phyloP scores from a whole-genome alignment of 1,140 invertebrate genomes.

The Berghia stephanieae region DNA sequence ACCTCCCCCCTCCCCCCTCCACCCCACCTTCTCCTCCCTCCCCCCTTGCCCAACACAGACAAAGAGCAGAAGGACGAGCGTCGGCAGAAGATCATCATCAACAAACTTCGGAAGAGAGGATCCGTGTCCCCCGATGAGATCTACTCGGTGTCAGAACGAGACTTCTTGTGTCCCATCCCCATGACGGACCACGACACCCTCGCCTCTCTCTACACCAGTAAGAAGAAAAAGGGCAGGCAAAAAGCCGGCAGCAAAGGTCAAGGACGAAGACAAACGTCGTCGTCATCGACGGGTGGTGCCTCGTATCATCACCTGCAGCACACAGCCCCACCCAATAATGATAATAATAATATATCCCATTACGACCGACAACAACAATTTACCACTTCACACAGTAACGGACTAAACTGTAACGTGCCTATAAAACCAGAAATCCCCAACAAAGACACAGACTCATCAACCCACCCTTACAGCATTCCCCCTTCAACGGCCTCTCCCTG shows the following conservation, averaged over 20 bases:
- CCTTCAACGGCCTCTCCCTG: background rate
- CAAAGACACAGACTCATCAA: constrained; percentile 1
- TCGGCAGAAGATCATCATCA: constrained; percentile 89
- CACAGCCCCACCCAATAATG: background rate
- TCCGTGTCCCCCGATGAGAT: constrained; percentile 49
- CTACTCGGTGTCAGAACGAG: constrained; percentile 37
- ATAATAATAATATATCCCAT: too few relatives aligned
- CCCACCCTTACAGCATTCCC: background rate
- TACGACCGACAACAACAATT: background rate
- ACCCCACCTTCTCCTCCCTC: too few relatives aligned
- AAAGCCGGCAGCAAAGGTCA: background rate
- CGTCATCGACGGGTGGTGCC: background rate
- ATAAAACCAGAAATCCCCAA: background rate
- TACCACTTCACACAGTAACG: too few relatives aligned
- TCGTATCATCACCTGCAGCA: background rate
- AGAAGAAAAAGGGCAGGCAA: constrained; percentile 11
- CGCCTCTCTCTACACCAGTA: background rate
- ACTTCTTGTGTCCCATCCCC: constrained; percentile 27
- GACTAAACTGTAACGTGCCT: too few relatives aligned
- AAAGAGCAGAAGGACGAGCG: constrained; percentile 88
- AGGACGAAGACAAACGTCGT: constrained; percentile 6
- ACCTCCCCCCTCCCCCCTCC: too few relatives aligned
- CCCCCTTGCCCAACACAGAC: too few relatives aligned
- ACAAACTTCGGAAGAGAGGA: constrained; percentile 72
- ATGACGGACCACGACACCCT: background rate